Percentiles rank a stretch among this genome's conserved stretches.
These are phyloP conservation scores for Nyctibius grandis DNA, from an alignment of 2,797 vertebrate species.

Conservation along the genomic window DNA sequence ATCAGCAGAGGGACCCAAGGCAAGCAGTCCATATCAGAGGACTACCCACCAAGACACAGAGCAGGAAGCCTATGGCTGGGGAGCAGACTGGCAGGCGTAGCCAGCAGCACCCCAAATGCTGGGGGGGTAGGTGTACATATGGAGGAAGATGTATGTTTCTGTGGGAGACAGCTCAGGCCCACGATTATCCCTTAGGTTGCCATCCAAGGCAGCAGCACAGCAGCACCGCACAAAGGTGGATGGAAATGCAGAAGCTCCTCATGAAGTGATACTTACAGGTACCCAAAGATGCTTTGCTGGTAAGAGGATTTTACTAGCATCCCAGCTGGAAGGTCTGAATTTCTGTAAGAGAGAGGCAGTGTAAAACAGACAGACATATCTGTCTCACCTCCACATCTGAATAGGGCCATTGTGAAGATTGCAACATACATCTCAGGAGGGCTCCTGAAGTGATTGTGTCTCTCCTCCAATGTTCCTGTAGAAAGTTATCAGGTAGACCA, in stretches of 20 bases:
- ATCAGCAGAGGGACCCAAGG: background rate
- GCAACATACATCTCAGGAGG: background rate
- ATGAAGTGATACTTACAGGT: background rate
- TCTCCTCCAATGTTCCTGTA: background rate
- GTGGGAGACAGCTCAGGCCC: background rate
- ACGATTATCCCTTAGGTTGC: fast-evolving
- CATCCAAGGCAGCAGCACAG: background rate
- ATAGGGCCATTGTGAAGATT: background rate
- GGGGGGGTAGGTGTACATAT: fast-evolving
- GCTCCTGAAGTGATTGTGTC: background rate
- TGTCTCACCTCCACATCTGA: background rate
- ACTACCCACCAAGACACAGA: background rate
- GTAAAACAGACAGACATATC: background rate
- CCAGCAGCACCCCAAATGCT: background rate
- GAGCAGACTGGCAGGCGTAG: background rate
- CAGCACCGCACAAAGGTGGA: background rate
- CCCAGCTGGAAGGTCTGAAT: background rate
- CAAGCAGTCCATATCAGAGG: background rate
- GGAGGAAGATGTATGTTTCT: background rate
- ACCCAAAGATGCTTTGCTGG: background rate
- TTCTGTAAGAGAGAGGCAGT: background rate
- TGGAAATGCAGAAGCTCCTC: background rate
- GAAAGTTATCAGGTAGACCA: background rate
- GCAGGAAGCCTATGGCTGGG: background rate
- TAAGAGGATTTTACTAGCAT: background rate